Evolutionary conservation across 2,113 vertebrate genomes (phyloP).

Genomic region (Pheucticus melanocephalus): DNA sequence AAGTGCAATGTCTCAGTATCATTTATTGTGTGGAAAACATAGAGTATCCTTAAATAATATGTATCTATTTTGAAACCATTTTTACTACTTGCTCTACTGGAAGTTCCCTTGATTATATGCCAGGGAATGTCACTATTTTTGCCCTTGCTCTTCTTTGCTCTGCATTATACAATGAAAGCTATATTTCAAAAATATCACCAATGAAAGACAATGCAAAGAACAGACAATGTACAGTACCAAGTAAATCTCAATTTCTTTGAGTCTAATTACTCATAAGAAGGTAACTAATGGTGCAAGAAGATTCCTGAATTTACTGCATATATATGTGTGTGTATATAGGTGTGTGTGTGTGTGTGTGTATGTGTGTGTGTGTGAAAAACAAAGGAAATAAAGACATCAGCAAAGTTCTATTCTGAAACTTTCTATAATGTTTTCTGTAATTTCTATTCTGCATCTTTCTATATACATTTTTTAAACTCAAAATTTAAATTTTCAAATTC

Average conservation of each 20-base stretch:
- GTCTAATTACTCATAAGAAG: not conserved
- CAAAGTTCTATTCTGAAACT: not conserved
- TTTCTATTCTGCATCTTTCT: not conserved
- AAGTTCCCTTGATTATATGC: not conserved
- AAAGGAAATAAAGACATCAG: not conserved
- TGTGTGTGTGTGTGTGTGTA: no score
- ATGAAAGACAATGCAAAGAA: not conserved
- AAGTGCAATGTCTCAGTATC: not conserved
- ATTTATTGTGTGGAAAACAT: not conserved
- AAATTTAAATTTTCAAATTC: not conserved
- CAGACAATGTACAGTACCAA: not conserved
- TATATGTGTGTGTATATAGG: accelerated
- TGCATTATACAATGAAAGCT: not conserved
- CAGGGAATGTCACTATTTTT: not conserved
- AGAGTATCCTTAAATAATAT: not conserved
- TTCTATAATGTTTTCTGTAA: not conserved
- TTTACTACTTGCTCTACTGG: not conserved
- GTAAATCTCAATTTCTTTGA: not conserved
- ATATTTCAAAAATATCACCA: not conserved
- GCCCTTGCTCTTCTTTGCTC: not conserved
- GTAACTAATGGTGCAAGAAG: not conserved
- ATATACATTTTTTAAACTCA: not conserved
- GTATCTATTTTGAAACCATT: not conserved
- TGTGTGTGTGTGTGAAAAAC: not conserved
- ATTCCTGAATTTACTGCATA: not conserved